Base-by-base conservation (phyloP, 2,797 vertebrate genomes). In the Acanthornis magna region DNA sequence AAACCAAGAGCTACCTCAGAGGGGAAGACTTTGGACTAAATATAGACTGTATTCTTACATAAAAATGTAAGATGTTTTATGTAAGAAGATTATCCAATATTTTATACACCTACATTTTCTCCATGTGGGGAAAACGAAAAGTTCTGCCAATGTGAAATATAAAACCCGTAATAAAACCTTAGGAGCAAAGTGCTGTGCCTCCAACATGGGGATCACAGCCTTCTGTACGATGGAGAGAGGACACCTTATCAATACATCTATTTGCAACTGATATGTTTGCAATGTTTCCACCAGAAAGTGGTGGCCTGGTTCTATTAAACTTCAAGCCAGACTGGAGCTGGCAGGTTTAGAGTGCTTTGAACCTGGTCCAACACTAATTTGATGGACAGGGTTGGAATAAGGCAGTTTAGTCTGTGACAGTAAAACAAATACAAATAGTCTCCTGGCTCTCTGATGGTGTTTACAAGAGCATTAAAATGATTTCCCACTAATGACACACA, bases 401-500 rank as follows among this genome's bases (percentile, higher is more conserved):
- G 87, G 89, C 96, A 84, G 88, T 85, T 94, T 95, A 89, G 86
- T 62, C 72, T 94, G 80, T 89, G 91, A 94, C 88, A 91, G 89
- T 97, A 95, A 96, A 97, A 90, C 94, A 96, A 96, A 97, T 89
- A 88, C 83, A 93, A 93, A 93, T 96, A 78, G 77, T 91, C 67
- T 97, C 80, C 48, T 93, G 88, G 82, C 93, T 93, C 94, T 78
- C 85, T 92, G 74, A 73, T 67, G 87, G 78, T 92, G 94, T 97
- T 97, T 97, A 95, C 93, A 95, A 96, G 95, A 96, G 78, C 88
- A 95, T 97, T 96, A 94, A 97, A 97, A 95, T 97, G 91, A 96
- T 95, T 95, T 96, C 71, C 63, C 8, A 4, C 93, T 95, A 96
- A 95, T 96, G 93, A 96, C 84, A 88, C 85, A 79, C 74, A 92